A percentile compares a stretch with the other conserved stretches of the same genome.
Conservation (phyloP, 2,113 vertebrate genomes). For the Coryphaenoides rupestris region DNA sequence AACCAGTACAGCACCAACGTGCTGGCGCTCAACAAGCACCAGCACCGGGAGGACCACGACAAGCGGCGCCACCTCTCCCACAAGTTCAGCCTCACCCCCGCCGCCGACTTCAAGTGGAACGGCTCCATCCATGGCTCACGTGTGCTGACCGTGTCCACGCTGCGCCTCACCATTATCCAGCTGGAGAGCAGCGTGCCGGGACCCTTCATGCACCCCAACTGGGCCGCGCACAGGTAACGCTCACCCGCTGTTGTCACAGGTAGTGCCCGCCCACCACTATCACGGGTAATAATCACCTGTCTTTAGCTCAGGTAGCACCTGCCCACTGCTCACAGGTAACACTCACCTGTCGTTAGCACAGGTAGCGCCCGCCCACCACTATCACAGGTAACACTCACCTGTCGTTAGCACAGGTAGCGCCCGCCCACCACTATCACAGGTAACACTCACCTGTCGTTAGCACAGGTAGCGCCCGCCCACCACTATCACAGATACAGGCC, state of each 20-base stretch:
- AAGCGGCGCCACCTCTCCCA: conserved; percentile 95
- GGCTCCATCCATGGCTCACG: conserved; percentile 94
- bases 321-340: no score
- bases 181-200: conserved; percentile 92
- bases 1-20: conserved; percentile 97
- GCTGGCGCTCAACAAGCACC: conserved; percentile 95
- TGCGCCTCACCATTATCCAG: conserved; percentile 94
- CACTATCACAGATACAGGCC: no score
- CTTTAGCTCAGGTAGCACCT: no score
- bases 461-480: no score
- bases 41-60: conserved; percentile 97
- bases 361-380: no score
- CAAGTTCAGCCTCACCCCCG: conserved; percentile 94
- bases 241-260: no score
- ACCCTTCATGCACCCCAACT: conserved; percentile 96
- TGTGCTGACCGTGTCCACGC: conserved; percentile 89
- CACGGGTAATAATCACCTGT: no score
- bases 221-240: conserved; percentile 94
- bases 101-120: conserved; percentile 96
- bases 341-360: no score
- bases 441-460: conserved; percentile 45
- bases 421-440: conserved; percentile 80
- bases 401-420: conserved; percentile 90
- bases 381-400: no score
- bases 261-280: no score